phyloP scores from a whole-genome alignment of 2,888 invertebrate species.

The Hypercompe scribonia region DNA sequence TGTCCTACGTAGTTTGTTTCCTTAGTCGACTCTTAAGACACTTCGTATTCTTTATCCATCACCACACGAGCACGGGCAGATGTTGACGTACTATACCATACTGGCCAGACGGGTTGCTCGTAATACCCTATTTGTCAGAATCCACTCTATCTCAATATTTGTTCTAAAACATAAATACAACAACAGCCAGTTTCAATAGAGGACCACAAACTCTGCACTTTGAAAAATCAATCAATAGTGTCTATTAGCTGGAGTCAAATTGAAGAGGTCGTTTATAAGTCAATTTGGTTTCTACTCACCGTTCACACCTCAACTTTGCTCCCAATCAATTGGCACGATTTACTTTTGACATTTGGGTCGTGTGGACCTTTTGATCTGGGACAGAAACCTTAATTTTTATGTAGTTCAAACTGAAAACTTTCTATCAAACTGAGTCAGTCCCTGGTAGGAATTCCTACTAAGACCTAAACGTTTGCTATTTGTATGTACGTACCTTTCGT shows the following conservation, averaged over 20 bases:
- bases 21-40: no score
- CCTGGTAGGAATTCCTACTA: not conserved
- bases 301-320: constrained; percentile 33
- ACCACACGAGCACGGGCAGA: no score
- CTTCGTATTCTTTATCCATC: no score
- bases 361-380: not conserved
- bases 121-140: not conserved
- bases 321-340: constrained; percentile 3
- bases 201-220: constrained; percentile 40
- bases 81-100: no score
- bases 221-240: constrained; percentile 46
- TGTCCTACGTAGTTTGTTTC: no score
- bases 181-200: constrained; percentile 19
- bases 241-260: constrained; percentile 43
- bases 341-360: not conserved
- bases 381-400: not conserved
- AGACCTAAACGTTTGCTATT: no score
- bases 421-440: not conserved
- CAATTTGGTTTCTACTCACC: constrained; percentile 3
- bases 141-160: not conserved
- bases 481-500: no score
- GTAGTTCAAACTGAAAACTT: not conserved
- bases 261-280: constrained; percentile 37
- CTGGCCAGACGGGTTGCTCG: no score
- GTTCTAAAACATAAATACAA: not conserved